Base-by-base conservation (phyloP, 2,888 invertebrate genomes). In the Pammene aurita region DNA sequence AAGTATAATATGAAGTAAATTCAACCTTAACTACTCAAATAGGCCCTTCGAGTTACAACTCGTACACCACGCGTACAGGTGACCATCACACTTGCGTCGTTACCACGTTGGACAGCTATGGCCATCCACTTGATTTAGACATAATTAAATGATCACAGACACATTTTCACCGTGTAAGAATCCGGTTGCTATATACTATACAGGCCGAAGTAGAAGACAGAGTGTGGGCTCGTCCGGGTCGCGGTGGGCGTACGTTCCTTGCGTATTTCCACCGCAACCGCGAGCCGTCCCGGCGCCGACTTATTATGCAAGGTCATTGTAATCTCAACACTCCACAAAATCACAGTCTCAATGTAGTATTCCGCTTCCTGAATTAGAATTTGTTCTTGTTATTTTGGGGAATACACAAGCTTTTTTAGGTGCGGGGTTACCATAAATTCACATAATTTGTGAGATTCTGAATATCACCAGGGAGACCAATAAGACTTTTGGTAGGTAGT, bases 221-320 rank as follows among this genome's bases (percentile, higher is more conserved):
- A 1, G 26, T 26, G 61, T 16, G 61, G 35, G 60, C 46, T 14
- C 35, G 44, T 26, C 42, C 57, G 58, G 10, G 13, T 50, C 48
- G 61, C 48, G 61, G 48, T 50, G 61, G 50, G 62, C 69, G 60
- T 74, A 65, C 66, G 46, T 72, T 70, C 65, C 61, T 67, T 71
- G 71, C 72, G 74, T 72, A 73, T 73, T 74, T 74, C 71, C 74
- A 71, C 72, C 68, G 71, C 66, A 65, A 60, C 62, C 60, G 54
- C 58, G 72, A 78, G 77, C 62, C 79, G 73, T 68, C 75, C 73
- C 77, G 82, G 79, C 80, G 80, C 76, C 80, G 73, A 72, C 77
- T 80, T 83, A 82, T 84, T 84, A 84, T 84, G 82, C 82, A 78
- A 80, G 79, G 76, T 82, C 84, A 81, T 81, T 80, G 80, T 80